Percentiles rank a stretch among this genome's conserved stretches.
These are phyloP conservation scores for Byasa hedistus DNA, from an alignment of 2,888 invertebrate species.

Conservation along the genomic window DNA sequence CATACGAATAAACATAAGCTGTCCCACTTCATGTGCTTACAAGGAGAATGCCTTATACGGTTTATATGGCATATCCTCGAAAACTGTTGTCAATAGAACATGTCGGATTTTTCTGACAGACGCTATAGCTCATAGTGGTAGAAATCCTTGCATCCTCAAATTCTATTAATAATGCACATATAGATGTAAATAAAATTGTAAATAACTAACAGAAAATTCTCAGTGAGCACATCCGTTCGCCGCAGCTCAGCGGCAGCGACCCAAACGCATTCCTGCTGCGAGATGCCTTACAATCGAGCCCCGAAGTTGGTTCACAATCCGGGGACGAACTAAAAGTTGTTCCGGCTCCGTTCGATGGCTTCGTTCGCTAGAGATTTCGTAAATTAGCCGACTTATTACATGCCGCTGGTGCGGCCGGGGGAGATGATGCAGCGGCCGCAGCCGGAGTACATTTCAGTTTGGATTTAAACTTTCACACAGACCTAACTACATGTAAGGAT, in stretches of 20 bases:
- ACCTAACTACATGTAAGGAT: too few species aligned
- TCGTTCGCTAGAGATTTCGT: slow-evolving; percentile 22
- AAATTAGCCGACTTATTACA: slow-evolving; percentile 22
- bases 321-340: slow-evolving; percentile 34
- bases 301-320: slow-evolving; percentile 34
- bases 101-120: too few species aligned
- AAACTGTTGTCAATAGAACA: too few species aligned
- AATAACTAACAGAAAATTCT: background rate
- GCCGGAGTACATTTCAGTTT: slow-evolving; percentile 6
- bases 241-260: background rate
- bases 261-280: slow-evolving; percentile 29
- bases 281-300: slow-evolving; percentile 42
- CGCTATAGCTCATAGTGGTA: too few species aligned
- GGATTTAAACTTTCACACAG: background rate
- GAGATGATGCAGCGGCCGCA: background rate
- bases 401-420: background rate
- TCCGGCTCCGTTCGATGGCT: slow-evolving; percentile 29
- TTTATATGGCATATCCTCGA: too few species aligned
- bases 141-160: too few species aligned
- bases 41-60: too few species aligned
- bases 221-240: slow-evolving; percentile 3
- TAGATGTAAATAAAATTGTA: too few species aligned
- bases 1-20: too few species aligned
- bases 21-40: too few species aligned
- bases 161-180: too few species aligned